Conservation (phyloP, 2,888 invertebrate species). For the Serrognathus titanus region DNA sequence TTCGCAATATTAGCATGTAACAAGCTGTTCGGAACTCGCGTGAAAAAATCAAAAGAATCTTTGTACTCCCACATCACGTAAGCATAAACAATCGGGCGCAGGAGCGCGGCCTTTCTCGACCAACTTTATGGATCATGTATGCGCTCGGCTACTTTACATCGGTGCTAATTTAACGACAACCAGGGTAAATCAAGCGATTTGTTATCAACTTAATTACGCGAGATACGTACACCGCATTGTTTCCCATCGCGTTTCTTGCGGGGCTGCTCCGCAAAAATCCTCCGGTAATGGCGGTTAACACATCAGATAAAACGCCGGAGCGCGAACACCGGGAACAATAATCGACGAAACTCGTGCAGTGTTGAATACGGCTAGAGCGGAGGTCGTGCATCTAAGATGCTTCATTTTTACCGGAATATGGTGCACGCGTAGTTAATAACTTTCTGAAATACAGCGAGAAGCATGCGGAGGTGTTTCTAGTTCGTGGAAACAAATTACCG, state of each 20-base stretch:
- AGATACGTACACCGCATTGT: slow-evolving; percentile 26
- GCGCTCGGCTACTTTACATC: slow-evolving; percentile 1
- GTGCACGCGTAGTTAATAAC: slow-evolving; percentile 4
- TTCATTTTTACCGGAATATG: slow-evolving; percentile 11
- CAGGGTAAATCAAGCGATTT: slow-evolving; percentile 28
- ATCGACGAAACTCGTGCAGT: slow-evolving; percentile 27
- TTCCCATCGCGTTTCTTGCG: slow-evolving; percentile 22
- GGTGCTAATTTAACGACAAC: slow-evolving; percentile 28
- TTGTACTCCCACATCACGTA: neutral
- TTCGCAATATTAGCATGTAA: neutral
- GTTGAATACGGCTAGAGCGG: slow-evolving; percentile 19
- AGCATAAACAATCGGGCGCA: neutral
- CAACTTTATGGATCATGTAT: neutral
- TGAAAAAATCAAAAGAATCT: neutral
- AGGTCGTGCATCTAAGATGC: slow-evolving; percentile 26
- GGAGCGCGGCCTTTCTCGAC: neutral
- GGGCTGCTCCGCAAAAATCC: slow-evolving; percentile 6
- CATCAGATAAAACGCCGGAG: slow-evolving; percentile 27
- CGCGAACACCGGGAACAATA: slow-evolving; percentile 27
- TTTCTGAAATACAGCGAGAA: neutral
- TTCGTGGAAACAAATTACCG: neutral
- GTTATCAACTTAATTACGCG: slow-evolving; percentile 30
- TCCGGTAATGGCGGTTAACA: slow-evolving; percentile 24
- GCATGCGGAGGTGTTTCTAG: slow-evolving; percentile 1
- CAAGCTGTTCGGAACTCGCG: neutral